A percentile compares a stretch with the other conserved stretches of the same genome.
Evolutionary conservation across 23 tunicate genomes (phyloP).

Genomic region (Ascidia mentula): DNA sequence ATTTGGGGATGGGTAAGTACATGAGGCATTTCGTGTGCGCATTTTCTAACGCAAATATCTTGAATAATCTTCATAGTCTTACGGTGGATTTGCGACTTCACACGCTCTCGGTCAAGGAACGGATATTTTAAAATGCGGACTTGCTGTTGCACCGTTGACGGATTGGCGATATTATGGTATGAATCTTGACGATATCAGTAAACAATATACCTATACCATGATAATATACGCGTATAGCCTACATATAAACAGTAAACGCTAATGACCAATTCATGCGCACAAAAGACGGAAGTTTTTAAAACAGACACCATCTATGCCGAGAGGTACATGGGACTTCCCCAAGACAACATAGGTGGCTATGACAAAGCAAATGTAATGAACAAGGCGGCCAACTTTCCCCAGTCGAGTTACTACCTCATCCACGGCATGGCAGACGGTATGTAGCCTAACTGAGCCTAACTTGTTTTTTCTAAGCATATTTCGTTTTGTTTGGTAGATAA

Average conservation of each 20-base stretch:
- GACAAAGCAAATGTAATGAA: constrained; percentile 49
- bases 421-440: constrained; percentile 84
- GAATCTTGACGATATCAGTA: not conserved
- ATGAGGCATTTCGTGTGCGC: not conserved
- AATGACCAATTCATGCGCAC: too few species aligned
- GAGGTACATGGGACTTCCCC: constrained; percentile 76
- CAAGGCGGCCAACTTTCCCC: constrained; percentile 42
- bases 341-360: constrained; percentile 54
- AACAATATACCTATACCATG: not conserved
- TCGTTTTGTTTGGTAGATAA: constrained; percentile 45
- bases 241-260: too few species aligned
- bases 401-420: constrained; percentile 54
- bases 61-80: constrained; percentile 40
- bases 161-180: constrained; percentile 89
- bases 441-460: too few species aligned
- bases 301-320: constrained; percentile 88
- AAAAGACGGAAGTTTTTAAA: too few species aligned
- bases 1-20: constrained; percentile 83
- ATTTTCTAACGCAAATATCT: too few species aligned
- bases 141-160: constrained; percentile 89
- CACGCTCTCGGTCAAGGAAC: constrained; percentile 43
- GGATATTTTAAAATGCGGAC: constrained; percentile 61
- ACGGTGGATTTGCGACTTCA: constrained; percentile 88
- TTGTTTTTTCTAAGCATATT: too few species aligned
- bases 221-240: not conserved